Base-by-base conservation (phyloP, 2,113 vertebrate species). In the Nothocercus julius region DNA sequence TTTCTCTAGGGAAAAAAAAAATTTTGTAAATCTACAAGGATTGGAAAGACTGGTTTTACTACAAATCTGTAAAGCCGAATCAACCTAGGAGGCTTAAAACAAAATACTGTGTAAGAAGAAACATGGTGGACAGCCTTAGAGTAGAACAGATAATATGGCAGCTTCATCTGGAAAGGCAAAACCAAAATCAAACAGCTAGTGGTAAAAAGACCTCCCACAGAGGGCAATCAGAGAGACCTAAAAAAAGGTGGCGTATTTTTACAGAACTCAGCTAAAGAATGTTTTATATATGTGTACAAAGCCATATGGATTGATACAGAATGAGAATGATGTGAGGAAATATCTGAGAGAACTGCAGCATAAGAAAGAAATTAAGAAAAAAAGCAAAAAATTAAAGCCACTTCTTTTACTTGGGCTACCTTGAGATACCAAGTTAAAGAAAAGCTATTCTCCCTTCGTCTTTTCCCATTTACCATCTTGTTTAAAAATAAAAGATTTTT, bases 131-230 rank as follows among this genome's bases (percentile, higher is more conserved):
- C 45, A 84, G 54, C 32, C 30, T 74, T 88, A 47, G 2, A 3
- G 72, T 64, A 76, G 59, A 75, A 36, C 0, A 0, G 9, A 38
- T 61, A 82, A 75, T 59, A 68, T 1, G 7, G 32, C 30, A 45
- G 6, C 51, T 81, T 78, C 76, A 86, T 78, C 83, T 94, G 90
- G 85, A 56, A 95, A 74, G 11, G 85, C 58, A 80, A 59, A 85
- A 73, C 72, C 85, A 90, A 94, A 93, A 84, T 8, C 80, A 59
- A 90, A 83, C 24, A 67, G 36, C 47, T 95, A 5, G 4, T 88
- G 45, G 18, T 72, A 66, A 11, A 34, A 38, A 84, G 80, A 80
- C 83, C 76, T 95, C 83, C 85, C 73, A 90, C 90, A 85, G 69
- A 45, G 51, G 82, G 75, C 91, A 94, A 79, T 27, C 27, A 77